Percentiles rank a stretch among this genome's conserved stretches.
Evolutionary conservation across 2,888 invertebrate genomes (phyloP).

Genomic region (Apocheima hispidaria): DNA sequence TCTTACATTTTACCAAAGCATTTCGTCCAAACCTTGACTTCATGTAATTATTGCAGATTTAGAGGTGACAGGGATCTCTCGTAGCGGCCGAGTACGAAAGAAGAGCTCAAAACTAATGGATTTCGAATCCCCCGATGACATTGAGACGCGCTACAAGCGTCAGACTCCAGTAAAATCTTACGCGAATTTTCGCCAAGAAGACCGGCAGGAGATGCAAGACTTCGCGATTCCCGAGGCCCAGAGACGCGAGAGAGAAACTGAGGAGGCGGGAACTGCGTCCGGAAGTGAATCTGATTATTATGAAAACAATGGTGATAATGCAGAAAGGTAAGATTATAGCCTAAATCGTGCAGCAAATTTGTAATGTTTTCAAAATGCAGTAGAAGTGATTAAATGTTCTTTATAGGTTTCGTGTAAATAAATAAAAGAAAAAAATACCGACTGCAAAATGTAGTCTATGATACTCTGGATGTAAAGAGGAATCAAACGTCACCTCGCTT

Average conservation of each 20-base stretch:
- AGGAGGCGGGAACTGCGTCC: constrained; percentile 71
- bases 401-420: no score
- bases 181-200: constrained; percentile 62
- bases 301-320: constrained; percentile 77
- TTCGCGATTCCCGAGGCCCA: constrained; percentile 57
- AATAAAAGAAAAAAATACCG: no score
- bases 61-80: constrained; percentile 94
- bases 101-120: constrained; percentile 98
- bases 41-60: constrained; percentile 82
- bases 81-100: constrained; percentile 96
- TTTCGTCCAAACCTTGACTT: not conserved
- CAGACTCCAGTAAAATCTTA: constrained; percentile 72
- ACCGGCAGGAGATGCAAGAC: constrained; percentile 62
- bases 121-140: constrained; percentile 96
- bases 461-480: no score
- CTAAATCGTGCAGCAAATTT: no score
- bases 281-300: constrained; percentile 81
- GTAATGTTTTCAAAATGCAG: no score
- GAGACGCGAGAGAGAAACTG: constrained; percentile 53
- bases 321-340: constrained; percentile 67
- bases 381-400: no score
- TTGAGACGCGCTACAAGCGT: constrained; percentile 87
- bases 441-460: no score
- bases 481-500: no score
- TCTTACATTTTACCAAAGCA: not conserved